Percentiles rank a stretch among this genome's conserved stretches.
Evolutionary conservation across 2,888 invertebrate genomes (phyloP).

Genomic region (Mesorhabditis belari): DNA sequence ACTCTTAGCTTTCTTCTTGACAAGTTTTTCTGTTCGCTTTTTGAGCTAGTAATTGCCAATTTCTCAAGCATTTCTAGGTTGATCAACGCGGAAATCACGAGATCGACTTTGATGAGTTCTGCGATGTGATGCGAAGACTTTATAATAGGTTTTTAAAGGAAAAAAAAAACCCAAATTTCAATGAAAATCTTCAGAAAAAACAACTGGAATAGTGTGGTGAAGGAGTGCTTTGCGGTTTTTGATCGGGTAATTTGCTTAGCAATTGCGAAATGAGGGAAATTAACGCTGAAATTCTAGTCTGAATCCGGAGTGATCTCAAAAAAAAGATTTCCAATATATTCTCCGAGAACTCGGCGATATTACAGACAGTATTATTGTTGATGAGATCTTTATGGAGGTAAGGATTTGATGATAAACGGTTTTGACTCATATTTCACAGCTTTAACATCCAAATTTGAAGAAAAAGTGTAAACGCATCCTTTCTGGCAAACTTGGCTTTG

Average conservation of each 20-base stretch:
- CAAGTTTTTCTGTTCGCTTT: no score
- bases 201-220: constrained; percentile 48
- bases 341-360: constrained; percentile 49
- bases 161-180: no score
- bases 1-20: no score
- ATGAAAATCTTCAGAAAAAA: constrained; percentile 42
- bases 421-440: no score
- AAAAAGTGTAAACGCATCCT: no score
- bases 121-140: constrained; percentile 39
- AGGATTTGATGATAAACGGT: neutral
- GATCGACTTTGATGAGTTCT: constrained; percentile 50
- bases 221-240: constrained; percentile 49
- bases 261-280: no score
- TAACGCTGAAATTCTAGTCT: constrained; percentile 25
- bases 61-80: constrained; percentile 19
- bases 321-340: constrained; percentile 47
- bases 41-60: constrained; percentile 2
- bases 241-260: constrained; percentile 33
- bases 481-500: no score
- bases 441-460: no score
- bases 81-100: constrained; percentile 52
- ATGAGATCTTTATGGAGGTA: constrained; percentile 45
- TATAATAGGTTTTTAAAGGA: constrained; percentile 22
- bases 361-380: constrained; percentile 42
- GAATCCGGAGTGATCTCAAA: constrained; percentile 45